Percentiles rank a stretch among this genome's conserved stretches.
phyloP scores from a whole-genome alignment of 2,113 vertebrate species.

The Neopipo cinnamomea region DNA sequence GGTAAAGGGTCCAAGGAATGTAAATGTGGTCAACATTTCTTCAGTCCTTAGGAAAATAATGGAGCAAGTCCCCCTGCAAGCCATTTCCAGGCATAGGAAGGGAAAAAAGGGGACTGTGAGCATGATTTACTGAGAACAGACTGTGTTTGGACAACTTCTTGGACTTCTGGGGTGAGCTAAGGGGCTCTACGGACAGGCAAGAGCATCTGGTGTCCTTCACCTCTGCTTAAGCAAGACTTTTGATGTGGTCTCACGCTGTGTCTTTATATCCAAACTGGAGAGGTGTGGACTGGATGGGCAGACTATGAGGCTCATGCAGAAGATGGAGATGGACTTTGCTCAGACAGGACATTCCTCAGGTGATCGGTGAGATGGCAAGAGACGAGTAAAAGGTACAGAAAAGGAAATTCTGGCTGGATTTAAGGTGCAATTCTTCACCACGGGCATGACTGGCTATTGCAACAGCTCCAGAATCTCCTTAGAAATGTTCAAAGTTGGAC shows the following conservation, averaged over 20 bases:
- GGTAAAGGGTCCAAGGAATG: neutral
- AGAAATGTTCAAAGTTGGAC: neutral
- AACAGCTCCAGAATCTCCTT: neutral
- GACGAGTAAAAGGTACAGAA: neutral
- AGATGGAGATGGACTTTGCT: neutral
- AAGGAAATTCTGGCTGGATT: neutral
- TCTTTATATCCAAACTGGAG: neutral
- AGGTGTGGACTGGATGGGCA: neutral
- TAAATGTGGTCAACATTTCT: neutral
- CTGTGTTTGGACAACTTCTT: neutral
- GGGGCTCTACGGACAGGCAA: neutral
- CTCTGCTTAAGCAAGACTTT: neutral
- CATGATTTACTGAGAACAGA: neutral
- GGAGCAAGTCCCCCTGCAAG: neutral
- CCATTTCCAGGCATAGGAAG: fast-evolving
- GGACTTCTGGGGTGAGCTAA: neutral
- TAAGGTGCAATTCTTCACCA: neutral
- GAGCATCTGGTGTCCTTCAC: neutral
- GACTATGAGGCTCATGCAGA: neutral
- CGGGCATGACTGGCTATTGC: neutral
- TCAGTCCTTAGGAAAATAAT: neutral
- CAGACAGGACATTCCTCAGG: neutral
- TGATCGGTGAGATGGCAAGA: neutral
- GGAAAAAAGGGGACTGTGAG: neutral
- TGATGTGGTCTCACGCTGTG: neutral